phyloP scores from a whole-genome alignment of 2,888 invertebrate genomes.

The Acronicta aceris region DNA sequence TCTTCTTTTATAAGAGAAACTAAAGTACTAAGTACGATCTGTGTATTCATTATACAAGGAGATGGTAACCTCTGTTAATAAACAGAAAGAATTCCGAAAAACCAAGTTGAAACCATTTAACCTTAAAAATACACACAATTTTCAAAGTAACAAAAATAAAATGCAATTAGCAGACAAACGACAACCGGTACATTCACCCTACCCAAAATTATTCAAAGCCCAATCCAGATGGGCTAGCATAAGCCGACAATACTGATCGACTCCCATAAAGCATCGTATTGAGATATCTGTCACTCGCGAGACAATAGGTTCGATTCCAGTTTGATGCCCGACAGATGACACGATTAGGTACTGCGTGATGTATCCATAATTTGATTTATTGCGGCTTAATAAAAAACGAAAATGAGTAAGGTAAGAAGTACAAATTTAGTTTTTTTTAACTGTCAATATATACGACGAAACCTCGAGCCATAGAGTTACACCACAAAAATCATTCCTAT shows the following conservation, averaged over 20 bases:
- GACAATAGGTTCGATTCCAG: conserved; percentile 83
- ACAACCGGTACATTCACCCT: conserved; percentile 56
- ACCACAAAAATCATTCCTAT: too few relatives aligned
- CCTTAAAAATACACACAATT: too few relatives aligned
- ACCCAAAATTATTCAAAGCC: conserved; percentile 69
- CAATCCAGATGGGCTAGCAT: conserved; percentile 72
- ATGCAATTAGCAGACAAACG: neutral
- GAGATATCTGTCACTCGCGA: conserved; percentile 83
- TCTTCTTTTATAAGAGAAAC: too few relatives aligned
- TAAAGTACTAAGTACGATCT: too few relatives aligned
- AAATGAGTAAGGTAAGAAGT: conserved; percentile 4
- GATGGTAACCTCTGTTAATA: too few relatives aligned
- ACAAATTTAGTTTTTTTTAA: conserved; percentile 1
- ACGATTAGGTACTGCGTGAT: conserved; percentile 69
- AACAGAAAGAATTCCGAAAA: too few relatives aligned
- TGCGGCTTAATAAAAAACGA: conserved; percentile 15
- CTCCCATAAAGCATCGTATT: conserved; percentile 84
- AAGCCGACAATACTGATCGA: conserved; percentile 88
- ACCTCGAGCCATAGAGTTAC: too few relatives aligned
- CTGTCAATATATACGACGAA: too few relatives aligned
- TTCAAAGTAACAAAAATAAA: too few relatives aligned
- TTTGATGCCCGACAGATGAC: conserved; percentile 69
- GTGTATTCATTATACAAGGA: too few relatives aligned
- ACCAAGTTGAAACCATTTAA: too few relatives aligned
- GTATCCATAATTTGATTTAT: conserved; percentile 50